Percentiles rank a stretch among this genome's conserved stretches.
phyloP scores from a whole-genome alignment of 2,113 vertebrate species.

The Hippocampus mohnikei region DNA sequence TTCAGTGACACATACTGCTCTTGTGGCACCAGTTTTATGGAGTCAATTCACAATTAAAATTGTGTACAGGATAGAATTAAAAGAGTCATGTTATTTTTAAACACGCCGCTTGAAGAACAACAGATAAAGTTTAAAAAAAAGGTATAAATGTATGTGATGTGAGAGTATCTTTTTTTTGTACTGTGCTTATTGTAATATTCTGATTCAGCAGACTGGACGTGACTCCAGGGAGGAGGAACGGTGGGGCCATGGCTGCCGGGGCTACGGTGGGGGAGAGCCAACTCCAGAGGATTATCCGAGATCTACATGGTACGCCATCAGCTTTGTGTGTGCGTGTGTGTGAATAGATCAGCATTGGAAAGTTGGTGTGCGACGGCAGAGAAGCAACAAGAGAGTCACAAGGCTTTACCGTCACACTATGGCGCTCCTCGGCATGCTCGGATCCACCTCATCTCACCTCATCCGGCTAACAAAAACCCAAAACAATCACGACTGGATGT shows the following conservation, averaged over 20 bases:
- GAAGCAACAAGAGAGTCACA: constrained; percentile 21
- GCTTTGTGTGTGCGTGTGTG: constrained; percentile 30
- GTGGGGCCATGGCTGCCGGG: constrained; percentile 76
- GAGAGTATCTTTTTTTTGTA: constrained; percentile 24
- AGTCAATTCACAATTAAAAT: not conserved
- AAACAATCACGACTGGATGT: constrained; percentile 12
- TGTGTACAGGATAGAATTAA: not conserved
- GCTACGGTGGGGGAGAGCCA: constrained; percentile 78
- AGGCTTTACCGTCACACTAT: constrained; percentile 9
- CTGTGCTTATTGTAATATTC: constrained; percentile 53
- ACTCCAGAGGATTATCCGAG: constrained; percentile 90
- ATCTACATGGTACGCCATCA: constrained; percentile 82
- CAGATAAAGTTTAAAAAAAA: not conserved
- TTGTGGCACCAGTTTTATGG: not conserved
- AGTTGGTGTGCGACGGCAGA: constrained; percentile 16
- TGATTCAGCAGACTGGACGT: constrained; percentile 65
- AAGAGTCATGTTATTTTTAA: not conserved
- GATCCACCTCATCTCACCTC: constrained; percentile 7
- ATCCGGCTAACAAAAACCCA: not conserved
- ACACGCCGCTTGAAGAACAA: not conserved
- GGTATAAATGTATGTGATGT: not conserved
- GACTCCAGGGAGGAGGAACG: constrained; percentile 52
- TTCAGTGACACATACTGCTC: no score
- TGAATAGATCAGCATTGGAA: constrained; percentile 16
- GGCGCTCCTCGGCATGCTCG: not conserved